Evolutionary conservation across 2,113 vertebrate genomes (phyloP).

Genomic region (Arothron firmamentum): DNA sequence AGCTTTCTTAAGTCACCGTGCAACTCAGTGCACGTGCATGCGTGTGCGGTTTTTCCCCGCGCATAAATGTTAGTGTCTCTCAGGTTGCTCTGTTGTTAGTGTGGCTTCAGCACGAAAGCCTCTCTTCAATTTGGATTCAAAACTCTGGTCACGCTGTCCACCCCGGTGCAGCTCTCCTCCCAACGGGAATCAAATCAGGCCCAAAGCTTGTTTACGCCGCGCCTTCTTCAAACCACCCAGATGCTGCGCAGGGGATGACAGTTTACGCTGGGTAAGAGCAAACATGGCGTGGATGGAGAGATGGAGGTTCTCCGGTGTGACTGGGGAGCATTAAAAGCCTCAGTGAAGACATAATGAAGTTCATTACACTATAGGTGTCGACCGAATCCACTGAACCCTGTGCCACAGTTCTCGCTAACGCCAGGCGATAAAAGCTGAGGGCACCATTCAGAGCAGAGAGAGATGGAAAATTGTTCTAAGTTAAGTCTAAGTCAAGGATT

Average conservation of each 20-base stretch:
- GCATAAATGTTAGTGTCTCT: constrained; percentile 51
- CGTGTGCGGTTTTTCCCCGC: constrained; percentile 41
- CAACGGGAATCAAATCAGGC: constrained; percentile 23
- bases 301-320: constrained; percentile 4
- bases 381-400: no score
- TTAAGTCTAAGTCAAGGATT: constrained; percentile 23
- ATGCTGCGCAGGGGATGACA: constrained; percentile 5
- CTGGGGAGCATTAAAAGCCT: background rate
- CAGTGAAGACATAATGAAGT: no score
- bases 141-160: constrained; percentile 48
- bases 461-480: background rate
- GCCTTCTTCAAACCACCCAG: constrained; percentile 47
- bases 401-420: background rate
- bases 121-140: constrained; percentile 54
- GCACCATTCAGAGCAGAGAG: background rate
- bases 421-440: background rate
- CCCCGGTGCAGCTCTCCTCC: constrained; percentile 33
- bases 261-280: constrained; percentile 19
- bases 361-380: background rate
- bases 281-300: constrained; percentile 14
- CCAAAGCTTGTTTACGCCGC: constrained; percentile 39
- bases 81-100: constrained; percentile 43
- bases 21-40: constrained; percentile 10
- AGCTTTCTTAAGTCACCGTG: constrained; percentile 5
- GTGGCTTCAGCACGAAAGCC: constrained; percentile 16